A percentile compares a stretch with the other conserved stretches of the same genome.
These are phyloP conservation scores for Riparia riparia DNA, from an alignment of 2,113 vertebrate species.

Conservation along the genomic window DNA sequence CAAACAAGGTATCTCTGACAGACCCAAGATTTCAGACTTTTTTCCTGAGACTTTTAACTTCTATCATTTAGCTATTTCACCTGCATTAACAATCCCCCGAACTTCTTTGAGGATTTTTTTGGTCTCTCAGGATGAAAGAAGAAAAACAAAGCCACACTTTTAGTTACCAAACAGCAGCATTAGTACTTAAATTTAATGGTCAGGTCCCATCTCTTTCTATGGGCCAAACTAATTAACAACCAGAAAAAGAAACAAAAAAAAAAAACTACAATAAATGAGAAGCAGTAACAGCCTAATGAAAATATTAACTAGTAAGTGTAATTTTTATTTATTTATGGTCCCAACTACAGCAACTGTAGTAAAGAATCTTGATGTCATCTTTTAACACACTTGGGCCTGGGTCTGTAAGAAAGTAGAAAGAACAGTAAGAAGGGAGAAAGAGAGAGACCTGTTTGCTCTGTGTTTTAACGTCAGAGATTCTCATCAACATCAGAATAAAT, in stretches of 20 bases:
- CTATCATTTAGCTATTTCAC: neutral
- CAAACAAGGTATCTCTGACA: neutral
- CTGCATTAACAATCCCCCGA: neutral
- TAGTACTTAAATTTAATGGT: neutral
- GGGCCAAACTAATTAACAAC: neutral
- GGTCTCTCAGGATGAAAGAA: neutral
- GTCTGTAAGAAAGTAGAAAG: no score
- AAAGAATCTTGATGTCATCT: neutral
- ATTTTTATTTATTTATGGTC: neutral
- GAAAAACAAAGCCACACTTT: neutral
- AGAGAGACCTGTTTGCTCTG: neutral
- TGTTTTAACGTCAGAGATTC: neutral
- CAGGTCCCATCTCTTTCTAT: neutral
- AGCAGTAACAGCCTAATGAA: neutral
- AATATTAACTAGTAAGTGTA: neutral
- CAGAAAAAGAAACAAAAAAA: neutral
- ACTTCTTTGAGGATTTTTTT: neutral
- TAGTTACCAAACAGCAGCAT: neutral
- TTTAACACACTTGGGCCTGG: neutral
- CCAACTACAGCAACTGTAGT: neutral
- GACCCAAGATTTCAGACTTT: neutral
- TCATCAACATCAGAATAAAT: neutral
- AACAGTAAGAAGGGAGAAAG: neutral
- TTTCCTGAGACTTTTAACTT: neutral
- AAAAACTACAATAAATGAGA: neutral